A percentile compares a stretch with the other conserved stretches of the same genome.
Conservation (phyloP, 2,797 vertebrate species). For the Alca torda region DNA sequence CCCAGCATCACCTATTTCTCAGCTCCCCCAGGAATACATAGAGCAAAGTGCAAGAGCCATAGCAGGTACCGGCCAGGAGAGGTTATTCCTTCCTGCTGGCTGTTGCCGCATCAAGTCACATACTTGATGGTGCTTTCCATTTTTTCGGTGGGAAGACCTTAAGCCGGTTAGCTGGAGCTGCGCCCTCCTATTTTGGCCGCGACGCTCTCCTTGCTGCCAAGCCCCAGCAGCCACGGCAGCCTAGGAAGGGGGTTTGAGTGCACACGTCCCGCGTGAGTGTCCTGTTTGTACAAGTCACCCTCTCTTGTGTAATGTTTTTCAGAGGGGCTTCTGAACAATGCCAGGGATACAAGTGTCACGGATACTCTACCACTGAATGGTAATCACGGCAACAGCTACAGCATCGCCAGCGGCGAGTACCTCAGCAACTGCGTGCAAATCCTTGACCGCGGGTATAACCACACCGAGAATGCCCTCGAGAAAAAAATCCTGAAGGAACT, state of each 20-base stretch:
- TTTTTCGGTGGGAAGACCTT: background rate
- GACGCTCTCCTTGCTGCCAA: background rate
- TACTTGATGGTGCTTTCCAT: background rate
- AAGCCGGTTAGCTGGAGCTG: background rate
- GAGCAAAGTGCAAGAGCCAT: background rate
- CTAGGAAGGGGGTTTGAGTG: constrained; percentile 58
- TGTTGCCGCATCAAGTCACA: background rate
- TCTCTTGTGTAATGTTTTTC: constrained; percentile 86
- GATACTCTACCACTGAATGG: constrained; percentile 99
- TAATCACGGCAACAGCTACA: constrained; percentile 99
- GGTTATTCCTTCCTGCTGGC: background rate
- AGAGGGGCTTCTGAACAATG: constrained; percentile 99
- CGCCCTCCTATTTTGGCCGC: background rate
- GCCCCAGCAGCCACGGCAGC: background rate
- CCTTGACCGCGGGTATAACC: constrained; percentile 94
- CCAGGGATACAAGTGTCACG: constrained; percentile 99
- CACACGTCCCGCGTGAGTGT: constrained; percentile 40
- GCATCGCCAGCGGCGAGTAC: constrained; percentile 94
- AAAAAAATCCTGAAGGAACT: constrained; percentile 99
- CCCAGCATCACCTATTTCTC: background rate
- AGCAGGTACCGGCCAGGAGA: background rate
- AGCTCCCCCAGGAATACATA: background rate
- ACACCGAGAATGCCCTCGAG: constrained; percentile 95
- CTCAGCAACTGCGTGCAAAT: constrained; percentile 99
- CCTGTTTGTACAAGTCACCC: constrained; percentile 73